These are phyloP conservation scores for Symphodus melops DNA, from an alignment of 2,113 vertebrate species.

Conservation along the genomic window DNA sequence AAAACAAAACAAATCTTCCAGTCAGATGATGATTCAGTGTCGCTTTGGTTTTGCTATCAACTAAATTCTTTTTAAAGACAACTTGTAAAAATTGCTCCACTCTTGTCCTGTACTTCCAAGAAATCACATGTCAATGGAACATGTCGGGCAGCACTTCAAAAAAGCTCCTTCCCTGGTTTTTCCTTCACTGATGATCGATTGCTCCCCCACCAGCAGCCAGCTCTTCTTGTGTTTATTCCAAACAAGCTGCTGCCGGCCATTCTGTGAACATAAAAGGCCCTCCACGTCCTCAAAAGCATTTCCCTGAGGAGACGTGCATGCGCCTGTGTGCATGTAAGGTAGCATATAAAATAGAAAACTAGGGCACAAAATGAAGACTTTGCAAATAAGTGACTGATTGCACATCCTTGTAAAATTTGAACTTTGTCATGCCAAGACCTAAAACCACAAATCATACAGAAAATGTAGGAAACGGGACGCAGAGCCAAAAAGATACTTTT, in stretches of 20 bases:
- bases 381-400: not conserved
- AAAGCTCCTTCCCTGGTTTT: not conserved
- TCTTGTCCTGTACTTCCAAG: not conserved
- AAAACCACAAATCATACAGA: not conserved
- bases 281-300: not conserved
- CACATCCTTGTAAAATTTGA: not conserved
- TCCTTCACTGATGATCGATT: not conserved
- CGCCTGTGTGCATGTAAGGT: not conserved
- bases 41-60: not conserved
- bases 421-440: not conserved
- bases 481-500: not conserved
- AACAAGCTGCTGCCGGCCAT: slow-evolving; percentile 16
- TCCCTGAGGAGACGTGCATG: not conserved
- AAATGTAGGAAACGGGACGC: not conserved
- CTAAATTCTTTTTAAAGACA: too few species aligned
- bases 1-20: slow-evolving; percentile 26
- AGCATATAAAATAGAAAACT: not conserved
- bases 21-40: not conserved
- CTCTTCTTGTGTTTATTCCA: slow-evolving; percentile 14
- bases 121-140: not conserved
- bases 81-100: not conserved
- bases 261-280: slow-evolving; percentile 4
- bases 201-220: not conserved
- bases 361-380: not conserved
- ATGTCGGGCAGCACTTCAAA: not conserved